Conservation (phyloP, 2,113 vertebrate species). For the Sebastes fasciatus region DNA sequence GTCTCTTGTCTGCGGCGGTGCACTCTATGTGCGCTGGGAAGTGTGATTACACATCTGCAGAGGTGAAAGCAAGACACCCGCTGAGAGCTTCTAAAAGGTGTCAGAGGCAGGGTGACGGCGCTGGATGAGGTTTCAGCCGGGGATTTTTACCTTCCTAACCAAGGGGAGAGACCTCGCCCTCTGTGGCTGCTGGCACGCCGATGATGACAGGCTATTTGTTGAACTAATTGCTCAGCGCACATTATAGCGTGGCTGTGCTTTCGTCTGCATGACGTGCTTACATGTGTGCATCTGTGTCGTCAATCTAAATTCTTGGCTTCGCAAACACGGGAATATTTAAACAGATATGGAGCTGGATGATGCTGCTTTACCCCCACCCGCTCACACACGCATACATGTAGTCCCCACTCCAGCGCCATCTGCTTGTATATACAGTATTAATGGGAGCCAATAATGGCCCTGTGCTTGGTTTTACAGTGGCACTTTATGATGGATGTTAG, state of each 20-base stretch:
- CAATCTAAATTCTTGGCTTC: conserved; percentile 46
- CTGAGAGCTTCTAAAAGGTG: conserved; percentile 75
- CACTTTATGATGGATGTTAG: conserved; percentile 82
- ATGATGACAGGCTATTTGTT: conserved; percentile 44
- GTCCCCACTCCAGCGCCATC: conserved; percentile 63
- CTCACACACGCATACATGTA: conserved; percentile 8
- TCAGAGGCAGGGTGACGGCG: conserved; percentile 50
- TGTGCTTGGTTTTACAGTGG: conserved; percentile 71
- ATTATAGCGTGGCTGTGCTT: conserved; percentile 14
- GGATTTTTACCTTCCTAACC: conserved; percentile 40
- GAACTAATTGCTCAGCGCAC: conserved; percentile 39
- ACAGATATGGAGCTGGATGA: conserved; percentile 42
- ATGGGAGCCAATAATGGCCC: conserved; percentile 78
- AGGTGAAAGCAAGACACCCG: conserved; percentile 70
- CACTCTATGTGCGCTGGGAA: conserved; percentile 47
- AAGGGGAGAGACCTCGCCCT: conserved; percentile 38
- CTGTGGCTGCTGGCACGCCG: not conserved
- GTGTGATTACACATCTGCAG: conserved; percentile 74
- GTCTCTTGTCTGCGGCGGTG: conserved; percentile 71
- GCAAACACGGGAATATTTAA: conserved; percentile 53
- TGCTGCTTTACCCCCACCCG: not conserved
- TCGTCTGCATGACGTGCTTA: conserved; percentile 24
- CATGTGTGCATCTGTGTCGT: conserved; percentile 45
- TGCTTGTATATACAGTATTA: conserved; percentile 75
- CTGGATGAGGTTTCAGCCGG: conserved; percentile 46